Evolutionary conservation across 1,140 invertebrate genomes (phyloP), one percentile per base, ranked within the genome.

Genomic region (Aphelenchoides fujianensis): DNA sequence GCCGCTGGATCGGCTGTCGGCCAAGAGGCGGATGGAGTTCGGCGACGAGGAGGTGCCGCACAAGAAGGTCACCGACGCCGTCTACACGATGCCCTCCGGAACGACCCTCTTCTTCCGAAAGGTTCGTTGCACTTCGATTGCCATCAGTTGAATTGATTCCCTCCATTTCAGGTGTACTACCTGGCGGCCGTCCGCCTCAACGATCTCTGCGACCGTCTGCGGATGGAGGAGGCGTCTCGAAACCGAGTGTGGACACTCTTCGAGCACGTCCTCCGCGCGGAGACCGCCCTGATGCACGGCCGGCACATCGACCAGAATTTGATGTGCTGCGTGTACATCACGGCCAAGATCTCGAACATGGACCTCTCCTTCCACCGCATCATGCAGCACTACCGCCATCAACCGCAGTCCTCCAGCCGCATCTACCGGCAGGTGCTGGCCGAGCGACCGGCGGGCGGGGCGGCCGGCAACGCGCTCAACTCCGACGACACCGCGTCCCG

Each of bases 251-350:
- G 94, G 94, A 98, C 95, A 0, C 92, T 93, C 78, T 94, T 98
- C 81, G 94, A 98, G 84, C 89, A 95, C 84, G 90, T 91, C 1
- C 88, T 98, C 74, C 90, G 92, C 67, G 88, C 92, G 69, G 89
- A 94, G 77, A 91, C 90, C 0, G 88, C 91, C 69, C 85, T 97
- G 3, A 91, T 96, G 90, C 88, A 89, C 74, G 93, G 97, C 86
- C 87, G 95, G 9, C 95, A 98, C 87, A 87, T 98, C 23, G 96
- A 98, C 87, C 96, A 98, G 87, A 89, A 97, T 69, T 88, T 98
- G n/a, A 97, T 98, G 94, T 98, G 95, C 87, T 90, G 93, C 73
- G 90, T 97, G 71, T 98, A 98, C 86, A 92, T 97, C 54, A 92
- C 97, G 73, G 92, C 92, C 79, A 96, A 94, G 88, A 90, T 82